Evolutionary conservation across 2,888 invertebrate species (phyloP).

Genomic region (Kuschelorhynchus macadamiae): DNA sequence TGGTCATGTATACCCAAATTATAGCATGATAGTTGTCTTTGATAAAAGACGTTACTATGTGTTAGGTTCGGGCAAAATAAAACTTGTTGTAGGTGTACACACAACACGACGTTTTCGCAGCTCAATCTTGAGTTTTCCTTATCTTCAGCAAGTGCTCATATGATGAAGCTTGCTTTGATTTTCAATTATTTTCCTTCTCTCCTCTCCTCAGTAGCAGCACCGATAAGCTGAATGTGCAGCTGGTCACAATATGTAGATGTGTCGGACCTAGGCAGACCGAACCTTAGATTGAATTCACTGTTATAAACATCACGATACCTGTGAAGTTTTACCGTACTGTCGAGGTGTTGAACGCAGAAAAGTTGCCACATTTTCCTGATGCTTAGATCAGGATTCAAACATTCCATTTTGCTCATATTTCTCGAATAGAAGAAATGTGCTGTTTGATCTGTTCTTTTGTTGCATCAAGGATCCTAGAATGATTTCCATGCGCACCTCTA

Average conservation of each 20-base stretch:
- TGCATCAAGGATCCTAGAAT: background rate
- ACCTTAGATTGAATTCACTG: background rate
- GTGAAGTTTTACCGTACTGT: background rate
- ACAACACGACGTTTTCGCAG: background rate
- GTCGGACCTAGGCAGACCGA: background rate
- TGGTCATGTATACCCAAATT: no score
- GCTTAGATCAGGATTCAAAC: background rate
- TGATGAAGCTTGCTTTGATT: constrained; percentile 1
- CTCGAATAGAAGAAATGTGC: background rate
- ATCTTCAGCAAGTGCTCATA: background rate
- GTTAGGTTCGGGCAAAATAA: no score
- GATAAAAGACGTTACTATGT: no score
- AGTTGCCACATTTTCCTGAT: constrained; percentile 1
- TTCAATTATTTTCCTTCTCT: background rate
- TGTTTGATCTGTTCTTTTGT: constrained; percentile 1
- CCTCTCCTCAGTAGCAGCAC: background rate
- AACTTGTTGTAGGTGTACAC: background rate
- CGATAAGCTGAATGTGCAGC: background rate
- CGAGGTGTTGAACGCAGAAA: background rate
- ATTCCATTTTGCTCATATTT: background rate
- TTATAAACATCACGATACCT: background rate
- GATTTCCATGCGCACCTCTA: background rate
- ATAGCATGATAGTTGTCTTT: no score
- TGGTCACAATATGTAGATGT: background rate
- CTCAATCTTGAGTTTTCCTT: background rate